Percentiles rank a stretch among this genome's conserved stretches.
Evolutionary conservation across 2,797 vertebrate species (phyloP).

Genomic region (Brachymystax lenok): DNA sequence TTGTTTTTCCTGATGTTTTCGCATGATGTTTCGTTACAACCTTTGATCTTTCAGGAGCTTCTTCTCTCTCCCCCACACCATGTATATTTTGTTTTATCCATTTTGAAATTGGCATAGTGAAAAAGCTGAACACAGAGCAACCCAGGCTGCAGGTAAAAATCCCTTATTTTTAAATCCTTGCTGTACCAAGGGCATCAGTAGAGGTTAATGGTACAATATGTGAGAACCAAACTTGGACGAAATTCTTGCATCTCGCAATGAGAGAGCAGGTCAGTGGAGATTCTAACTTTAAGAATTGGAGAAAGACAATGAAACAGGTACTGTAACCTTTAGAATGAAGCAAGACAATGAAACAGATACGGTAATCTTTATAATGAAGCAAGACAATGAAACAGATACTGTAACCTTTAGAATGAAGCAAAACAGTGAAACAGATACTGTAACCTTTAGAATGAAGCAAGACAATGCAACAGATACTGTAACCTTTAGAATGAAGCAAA

Average conservation of each 20-base stretch:
- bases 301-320: no score
- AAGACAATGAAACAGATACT: background rate
- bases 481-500: no score
- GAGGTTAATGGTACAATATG: background rate
- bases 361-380: no score
- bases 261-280: background rate
- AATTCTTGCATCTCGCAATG: background rate
- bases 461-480: no score
- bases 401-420: conserved; percentile 2
- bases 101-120: conserved; percentile 23
- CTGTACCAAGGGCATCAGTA: conserved; percentile 3
- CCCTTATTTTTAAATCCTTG: conserved; percentile 18
- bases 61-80: conserved; percentile 5
- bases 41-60: conserved; percentile 17
- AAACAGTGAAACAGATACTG: no score
- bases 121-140: conserved; percentile 25
- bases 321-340: no score
- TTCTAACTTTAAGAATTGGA: no score
- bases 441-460: no score
- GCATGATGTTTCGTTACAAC: conserved; percentile 22
- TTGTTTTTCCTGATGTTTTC: conserved; percentile 26
- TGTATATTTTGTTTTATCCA: conserved; percentile 31
- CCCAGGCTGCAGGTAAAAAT: conserved; percentile 31
- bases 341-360: no score
- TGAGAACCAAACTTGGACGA: background rate